Percentiles rank a stretch among this genome's conserved stretches.
Conservation (phyloP, 2,113 vertebrate species). For the Ploceus nigricollis region DNA sequence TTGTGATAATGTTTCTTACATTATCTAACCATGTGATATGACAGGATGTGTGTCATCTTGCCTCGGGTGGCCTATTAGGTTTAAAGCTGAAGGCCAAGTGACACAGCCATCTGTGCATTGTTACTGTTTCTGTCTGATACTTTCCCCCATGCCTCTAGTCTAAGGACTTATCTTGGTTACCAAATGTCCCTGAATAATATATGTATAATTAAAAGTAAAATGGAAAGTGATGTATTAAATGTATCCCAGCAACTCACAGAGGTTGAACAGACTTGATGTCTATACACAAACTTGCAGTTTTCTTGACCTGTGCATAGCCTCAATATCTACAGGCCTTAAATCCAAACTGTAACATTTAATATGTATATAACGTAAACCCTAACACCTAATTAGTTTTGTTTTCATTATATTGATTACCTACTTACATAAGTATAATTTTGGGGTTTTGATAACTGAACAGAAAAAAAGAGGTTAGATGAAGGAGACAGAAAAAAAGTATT, state of each 20-base stretch:
- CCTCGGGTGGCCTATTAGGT: neutral
- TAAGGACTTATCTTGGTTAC: neutral
- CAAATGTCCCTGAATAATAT: neutral
- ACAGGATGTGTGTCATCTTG: neutral
- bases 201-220: neutral
- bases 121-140: neutral
- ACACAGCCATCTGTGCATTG: slow-evolving; percentile 1
- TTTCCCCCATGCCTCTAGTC: neutral
- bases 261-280: neutral
- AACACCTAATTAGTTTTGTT: neutral
- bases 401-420: neutral
- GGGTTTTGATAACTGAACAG: neutral
- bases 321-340: neutral
- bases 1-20: neutral
- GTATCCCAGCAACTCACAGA: neutral
- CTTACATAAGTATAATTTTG: neutral
- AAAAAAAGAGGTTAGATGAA: neutral
- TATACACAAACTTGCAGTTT: accelerated
- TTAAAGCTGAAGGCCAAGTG: slow-evolving; percentile 19
- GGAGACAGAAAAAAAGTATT: neutral
- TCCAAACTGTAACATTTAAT: neutral
- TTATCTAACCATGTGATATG: neutral
- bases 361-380: neutral
- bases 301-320: neutral
- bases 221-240: neutral